Evolutionary conservation across 2,797 vertebrate species (phyloP).

Genomic region (Esox lucius): DNA sequence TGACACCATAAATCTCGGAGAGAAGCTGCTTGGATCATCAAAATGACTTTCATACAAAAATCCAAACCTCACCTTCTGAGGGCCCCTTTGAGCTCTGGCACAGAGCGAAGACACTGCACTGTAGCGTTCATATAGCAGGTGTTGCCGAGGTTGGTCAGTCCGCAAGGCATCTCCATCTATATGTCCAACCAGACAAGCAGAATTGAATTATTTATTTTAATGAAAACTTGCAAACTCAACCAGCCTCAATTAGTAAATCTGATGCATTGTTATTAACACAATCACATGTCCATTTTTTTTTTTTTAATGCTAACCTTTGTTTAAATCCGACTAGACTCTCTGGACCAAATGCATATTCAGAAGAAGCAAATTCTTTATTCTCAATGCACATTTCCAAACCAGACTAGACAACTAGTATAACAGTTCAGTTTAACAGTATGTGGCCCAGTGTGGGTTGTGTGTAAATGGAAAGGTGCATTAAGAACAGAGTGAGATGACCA

Average conservation of each 20-base stretch:
- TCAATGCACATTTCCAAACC: no score
- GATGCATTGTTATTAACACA: no score
- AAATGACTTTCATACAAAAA: background rate
- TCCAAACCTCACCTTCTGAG: constrained; percentile 82
- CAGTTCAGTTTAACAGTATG: no score
- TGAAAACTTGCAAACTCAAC: background rate
- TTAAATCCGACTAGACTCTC: no score
- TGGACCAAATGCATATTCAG: no score
- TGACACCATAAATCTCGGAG: background rate
- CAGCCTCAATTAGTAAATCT: background rate
- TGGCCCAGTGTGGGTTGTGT: no score
- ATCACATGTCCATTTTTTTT: no score
- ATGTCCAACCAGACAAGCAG: background rate
- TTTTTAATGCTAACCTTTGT: no score
- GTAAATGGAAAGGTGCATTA: no score
- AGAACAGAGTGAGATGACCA: no score
- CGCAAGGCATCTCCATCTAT: constrained; percentile 94
- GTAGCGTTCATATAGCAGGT: constrained; percentile 99
- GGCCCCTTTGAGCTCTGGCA: constrained; percentile 93
- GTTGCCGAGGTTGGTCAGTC: constrained; percentile 96
- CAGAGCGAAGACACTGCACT: constrained; percentile 97
- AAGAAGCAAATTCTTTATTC: no score
- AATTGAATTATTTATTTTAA: background rate
- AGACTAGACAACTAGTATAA: no score
- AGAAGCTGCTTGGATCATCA: background rate